These are phyloP conservation scores for Halcyon malimbica DNA, from an alignment of 2,113 vertebrate species.

Conservation along the genomic window DNA sequence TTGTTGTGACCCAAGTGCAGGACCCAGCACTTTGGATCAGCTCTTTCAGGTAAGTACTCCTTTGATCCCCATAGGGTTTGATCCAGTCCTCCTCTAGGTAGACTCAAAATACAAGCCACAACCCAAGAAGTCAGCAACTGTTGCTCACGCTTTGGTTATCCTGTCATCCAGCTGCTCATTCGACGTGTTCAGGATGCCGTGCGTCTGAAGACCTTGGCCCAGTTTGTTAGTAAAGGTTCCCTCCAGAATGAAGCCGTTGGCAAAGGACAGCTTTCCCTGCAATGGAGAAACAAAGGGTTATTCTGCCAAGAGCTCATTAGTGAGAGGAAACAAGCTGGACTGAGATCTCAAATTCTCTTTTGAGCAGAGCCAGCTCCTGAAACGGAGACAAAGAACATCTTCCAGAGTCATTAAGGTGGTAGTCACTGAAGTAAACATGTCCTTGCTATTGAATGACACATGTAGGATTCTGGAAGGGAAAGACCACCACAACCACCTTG, in stretches of 20 bases:
- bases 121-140: too few relatives aligned
- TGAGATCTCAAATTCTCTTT: neutral
- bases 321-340: neutral
- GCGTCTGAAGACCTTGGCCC: constrained; percentile 60
- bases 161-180: constrained; percentile 21
- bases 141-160: constrained; percentile 34
- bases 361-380: neutral
- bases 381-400: neutral
- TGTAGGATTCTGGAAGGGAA: neutral
- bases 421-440: neutral
- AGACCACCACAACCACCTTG: neutral
- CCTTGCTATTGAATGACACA: neutral
- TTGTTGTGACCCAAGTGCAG: neutral
- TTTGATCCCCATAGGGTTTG: neutral
- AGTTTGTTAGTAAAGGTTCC: constrained; percentile 62
- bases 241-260: constrained; percentile 74
- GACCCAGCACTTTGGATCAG: neutral
- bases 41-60: neutral
- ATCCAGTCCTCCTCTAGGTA: neutral
- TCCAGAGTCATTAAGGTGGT: neutral
- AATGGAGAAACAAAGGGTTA: neutral
- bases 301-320: neutral
- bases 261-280: constrained; percentile 80
- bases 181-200: constrained; percentile 66
- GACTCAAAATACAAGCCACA: neutral